phyloP scores from a whole-genome alignment of 1,140 invertebrate species.

The Nasonia longicornis region DNA sequence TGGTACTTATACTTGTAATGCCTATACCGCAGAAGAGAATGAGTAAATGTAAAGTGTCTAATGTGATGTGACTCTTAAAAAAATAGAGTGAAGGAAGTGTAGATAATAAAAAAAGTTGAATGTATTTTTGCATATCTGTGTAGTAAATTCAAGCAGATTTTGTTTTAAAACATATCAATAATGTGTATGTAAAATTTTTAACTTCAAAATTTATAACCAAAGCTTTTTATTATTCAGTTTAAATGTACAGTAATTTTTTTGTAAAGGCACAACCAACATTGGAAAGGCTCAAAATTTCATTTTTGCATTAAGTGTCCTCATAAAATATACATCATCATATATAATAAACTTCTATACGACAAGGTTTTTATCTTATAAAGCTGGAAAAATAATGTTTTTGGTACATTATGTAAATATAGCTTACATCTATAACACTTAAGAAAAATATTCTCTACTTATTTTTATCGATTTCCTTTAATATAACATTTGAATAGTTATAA shows the following conservation, averaged over 20 bases:
- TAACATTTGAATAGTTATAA: slow-evolving; percentile 26
- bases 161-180: slow-evolving; percentile 43
- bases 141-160: slow-evolving; percentile 29
- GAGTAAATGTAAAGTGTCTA: slow-evolving; percentile 38
- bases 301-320: slow-evolving; percentile 28
- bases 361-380: slow-evolving; percentile 33
- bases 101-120: slow-evolving; percentile 37
- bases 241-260: slow-evolving; percentile 32
- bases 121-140: slow-evolving; percentile 41
- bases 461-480: slow-evolving; percentile 23
- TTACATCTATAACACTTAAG: slow-evolving; percentile 41
- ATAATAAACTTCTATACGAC: slow-evolving; percentile 35
- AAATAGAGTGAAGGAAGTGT: slow-evolving; percentile 21
- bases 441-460: slow-evolving; percentile 40
- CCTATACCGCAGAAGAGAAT: background rate
- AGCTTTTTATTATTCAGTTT: slow-evolving; percentile 35
- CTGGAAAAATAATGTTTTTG: slow-evolving; percentile 38
- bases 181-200: slow-evolving; percentile 26
- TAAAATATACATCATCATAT: slow-evolving; percentile 34
- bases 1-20: slow-evolving; percentile 18
- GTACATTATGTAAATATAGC: slow-evolving; percentile 43
- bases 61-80: slow-evolving; percentile 33
- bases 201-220: slow-evolving; percentile 32
- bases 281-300: slow-evolving; percentile 21
- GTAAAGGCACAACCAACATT: background rate